Evolutionary conservation across 1,140 invertebrate species (phyloP).

Genomic region (Diuraphis noxia): DNA sequence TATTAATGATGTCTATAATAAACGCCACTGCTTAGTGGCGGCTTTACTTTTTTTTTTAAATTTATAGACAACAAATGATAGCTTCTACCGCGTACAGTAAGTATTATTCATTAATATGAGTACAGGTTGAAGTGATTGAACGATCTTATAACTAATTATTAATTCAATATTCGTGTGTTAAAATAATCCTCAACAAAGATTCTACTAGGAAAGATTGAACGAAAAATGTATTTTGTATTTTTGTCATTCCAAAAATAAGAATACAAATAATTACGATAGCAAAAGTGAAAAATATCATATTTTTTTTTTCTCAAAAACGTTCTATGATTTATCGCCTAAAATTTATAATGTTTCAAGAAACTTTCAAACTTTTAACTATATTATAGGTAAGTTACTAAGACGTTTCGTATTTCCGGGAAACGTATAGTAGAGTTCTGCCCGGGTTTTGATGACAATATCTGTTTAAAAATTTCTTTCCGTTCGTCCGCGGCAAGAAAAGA

Average conservation of each 20-base stretch:
- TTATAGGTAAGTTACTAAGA: background rate
- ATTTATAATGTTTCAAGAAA: background rate
- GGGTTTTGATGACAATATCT: background rate
- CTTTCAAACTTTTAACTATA: background rate
- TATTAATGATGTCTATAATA: too few relatives aligned
- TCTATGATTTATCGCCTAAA: too few relatives aligned
- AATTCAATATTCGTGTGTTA: background rate
- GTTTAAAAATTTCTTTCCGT: background rate
- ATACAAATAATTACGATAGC: too few relatives aligned
- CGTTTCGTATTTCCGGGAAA: background rate
- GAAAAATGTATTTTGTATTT: too few relatives aligned
- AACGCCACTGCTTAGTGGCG: too few relatives aligned
- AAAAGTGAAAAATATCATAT: too few relatives aligned
- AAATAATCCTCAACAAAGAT: background rate
- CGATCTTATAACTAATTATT: background rate
- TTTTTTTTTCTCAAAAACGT: too few relatives aligned
- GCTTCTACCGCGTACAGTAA: background rate
- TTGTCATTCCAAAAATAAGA: too few relatives aligned
- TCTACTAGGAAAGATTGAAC: background rate
- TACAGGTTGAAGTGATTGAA: too few relatives aligned
- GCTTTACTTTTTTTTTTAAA: too few relatives aligned
- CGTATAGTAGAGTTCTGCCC: background rate
- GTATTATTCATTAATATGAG: background rate
- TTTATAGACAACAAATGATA: background rate
- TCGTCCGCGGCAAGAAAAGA: background rate